A percentile compares a stretch with the other conserved stretches of the same genome.
Conservation (phyloP, 2,797 vertebrate species). For the Pangasius mekongensis region DNA sequence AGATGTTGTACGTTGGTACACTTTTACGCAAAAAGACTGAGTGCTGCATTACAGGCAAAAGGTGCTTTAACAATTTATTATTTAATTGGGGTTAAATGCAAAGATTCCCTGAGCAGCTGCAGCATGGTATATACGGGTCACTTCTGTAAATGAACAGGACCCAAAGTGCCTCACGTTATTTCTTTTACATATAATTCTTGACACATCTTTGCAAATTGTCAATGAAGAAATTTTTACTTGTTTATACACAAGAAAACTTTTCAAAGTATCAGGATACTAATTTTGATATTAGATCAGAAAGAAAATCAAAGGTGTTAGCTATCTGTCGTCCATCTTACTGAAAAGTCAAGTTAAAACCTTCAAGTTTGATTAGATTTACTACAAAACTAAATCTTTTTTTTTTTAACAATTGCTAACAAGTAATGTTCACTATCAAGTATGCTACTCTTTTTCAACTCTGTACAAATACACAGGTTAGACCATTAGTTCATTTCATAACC, state of each 20-base stretch:
- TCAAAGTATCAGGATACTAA: not conserved
- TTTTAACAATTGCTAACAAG: not conserved
- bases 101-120: not conserved
- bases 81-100: too few species aligned
- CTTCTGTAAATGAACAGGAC: not conserved
- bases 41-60: not conserved
- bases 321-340: not conserved
- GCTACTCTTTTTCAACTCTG: not conserved
- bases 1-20: not conserved
- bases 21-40: not conserved
- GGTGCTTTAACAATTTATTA: not conserved
- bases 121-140: not conserved
- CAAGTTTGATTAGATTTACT: not conserved
- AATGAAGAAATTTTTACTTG: not conserved
- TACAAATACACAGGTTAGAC: not conserved
- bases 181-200: not conserved
- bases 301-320: not conserved
- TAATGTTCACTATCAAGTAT: not conserved
- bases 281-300: not conserved
- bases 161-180: not conserved
- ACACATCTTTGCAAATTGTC: not conserved
- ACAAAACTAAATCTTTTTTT: not conserved
- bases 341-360: not conserved
- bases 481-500: not conserved
- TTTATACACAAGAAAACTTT: not conserved